Evolutionary conservation across 2,888 invertebrate species (phyloP).

Genomic region (Melanostoma mellinum): DNA sequence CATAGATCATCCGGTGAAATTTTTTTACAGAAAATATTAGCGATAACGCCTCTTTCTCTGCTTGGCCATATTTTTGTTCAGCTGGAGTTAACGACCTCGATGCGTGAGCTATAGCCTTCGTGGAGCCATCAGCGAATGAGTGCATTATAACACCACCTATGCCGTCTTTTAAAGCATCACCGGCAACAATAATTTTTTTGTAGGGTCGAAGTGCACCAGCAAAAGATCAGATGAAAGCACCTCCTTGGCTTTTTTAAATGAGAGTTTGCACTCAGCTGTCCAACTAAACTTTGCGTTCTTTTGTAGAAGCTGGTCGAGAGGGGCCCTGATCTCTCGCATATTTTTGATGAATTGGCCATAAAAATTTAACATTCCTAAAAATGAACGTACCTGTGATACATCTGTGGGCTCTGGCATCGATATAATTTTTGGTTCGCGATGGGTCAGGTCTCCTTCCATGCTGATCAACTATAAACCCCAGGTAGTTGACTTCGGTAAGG

Average conservation of each 20-base stretch:
- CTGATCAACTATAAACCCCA: constrained; percentile 24
- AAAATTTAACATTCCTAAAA: no score
- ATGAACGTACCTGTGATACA: no score
- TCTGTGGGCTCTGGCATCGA: constrained; percentile 66
- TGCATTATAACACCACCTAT: constrained; percentile 46
- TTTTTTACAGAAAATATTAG: constrained; percentile 12
- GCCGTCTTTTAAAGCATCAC: constrained; percentile 42
- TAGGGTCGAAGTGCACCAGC: constrained; percentile 41
- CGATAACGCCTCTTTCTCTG: constrained; percentile 23
- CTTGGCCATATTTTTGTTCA: constrained; percentile 54
- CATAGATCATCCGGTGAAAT: constrained; percentile 4
- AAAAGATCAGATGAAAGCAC: constrained; percentile 18
- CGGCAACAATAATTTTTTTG: constrained; percentile 33
- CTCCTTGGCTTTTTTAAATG: constrained; percentile 27
- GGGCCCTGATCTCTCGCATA: no score
- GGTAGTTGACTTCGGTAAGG: constrained; percentile 33
- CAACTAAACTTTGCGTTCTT: no score
- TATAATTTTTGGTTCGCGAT: constrained; percentile 24
- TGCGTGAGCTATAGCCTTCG: constrained; percentile 13
- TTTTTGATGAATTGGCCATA: no score
- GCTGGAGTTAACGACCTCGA: constrained; percentile 25
- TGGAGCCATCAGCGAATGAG: constrained; percentile 19
- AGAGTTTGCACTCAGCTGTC: no score
- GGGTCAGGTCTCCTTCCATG: constrained; percentile 25
- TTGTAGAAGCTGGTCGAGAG: no score